Evolutionary conservation across 2,113 vertebrate genomes (phyloP).

Genomic region (Passer montanus): DNA sequence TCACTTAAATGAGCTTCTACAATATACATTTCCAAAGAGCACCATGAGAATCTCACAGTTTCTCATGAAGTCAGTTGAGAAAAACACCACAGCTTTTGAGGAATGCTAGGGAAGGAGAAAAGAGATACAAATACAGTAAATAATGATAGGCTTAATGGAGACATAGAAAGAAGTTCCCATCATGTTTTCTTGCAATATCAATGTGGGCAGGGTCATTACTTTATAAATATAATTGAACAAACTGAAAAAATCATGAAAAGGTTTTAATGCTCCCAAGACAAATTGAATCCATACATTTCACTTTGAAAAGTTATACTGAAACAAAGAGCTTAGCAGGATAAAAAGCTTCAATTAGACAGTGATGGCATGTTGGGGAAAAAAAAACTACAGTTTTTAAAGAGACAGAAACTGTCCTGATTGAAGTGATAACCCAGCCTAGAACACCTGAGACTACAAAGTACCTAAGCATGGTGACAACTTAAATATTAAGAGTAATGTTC

Average conservation of each 20-base stretch:
- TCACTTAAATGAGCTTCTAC: not conserved
- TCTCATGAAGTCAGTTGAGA: constrained; percentile 9
- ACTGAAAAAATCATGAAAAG: not conserved
- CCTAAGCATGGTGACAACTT: not conserved
- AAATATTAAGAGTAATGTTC: not conserved
- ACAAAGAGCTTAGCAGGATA: not conserved
- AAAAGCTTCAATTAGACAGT: not conserved
- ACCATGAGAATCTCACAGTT: constrained; percentile 37
- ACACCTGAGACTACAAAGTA: not conserved
- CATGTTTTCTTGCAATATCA: not conserved
- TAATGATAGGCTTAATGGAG: not conserved
- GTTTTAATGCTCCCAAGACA: not conserved
- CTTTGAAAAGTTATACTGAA: not conserved
- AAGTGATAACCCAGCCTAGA: not conserved
- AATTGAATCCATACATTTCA: not conserved
- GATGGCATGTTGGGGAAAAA: not conserved
- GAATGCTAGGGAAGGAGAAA: not conserved
- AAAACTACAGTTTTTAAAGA: not conserved
- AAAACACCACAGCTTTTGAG: constrained; percentile 14
- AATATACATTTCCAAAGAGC: not conserved
- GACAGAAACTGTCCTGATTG: not conserved
- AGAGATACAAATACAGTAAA: not conserved
- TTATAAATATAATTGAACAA: not conserved
- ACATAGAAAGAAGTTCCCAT: not conserved
- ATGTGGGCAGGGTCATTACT: not conserved